Percentiles rank a stretch among this genome's conserved stretches.
phyloP scores from a whole-genome alignment of 2,113 vertebrate genomes.

The Limnothrissa miodon region DNA sequence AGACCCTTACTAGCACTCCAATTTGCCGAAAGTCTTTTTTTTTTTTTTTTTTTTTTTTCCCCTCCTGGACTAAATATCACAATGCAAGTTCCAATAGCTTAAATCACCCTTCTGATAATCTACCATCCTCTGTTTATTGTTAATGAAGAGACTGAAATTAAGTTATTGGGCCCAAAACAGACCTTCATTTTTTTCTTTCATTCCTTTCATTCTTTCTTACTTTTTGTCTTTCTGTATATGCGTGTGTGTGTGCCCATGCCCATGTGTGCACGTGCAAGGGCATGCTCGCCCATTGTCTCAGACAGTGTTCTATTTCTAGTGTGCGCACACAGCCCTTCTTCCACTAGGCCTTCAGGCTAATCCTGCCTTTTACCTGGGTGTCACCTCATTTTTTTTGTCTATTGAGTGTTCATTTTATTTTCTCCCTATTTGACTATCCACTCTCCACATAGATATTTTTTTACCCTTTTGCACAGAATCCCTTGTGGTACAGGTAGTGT shows the following conservation, averaged over 20 bases:
- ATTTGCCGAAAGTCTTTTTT: too few species aligned
- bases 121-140: background rate
- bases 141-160: background rate
- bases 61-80: too few species aligned
- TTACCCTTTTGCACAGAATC: slow-evolving; percentile 27
- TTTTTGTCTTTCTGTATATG: background rate
- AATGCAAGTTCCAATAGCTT: too few species aligned
- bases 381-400: background rate
- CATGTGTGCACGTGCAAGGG: too few species aligned
- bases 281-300: background rate
- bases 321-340: background rate
- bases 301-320: slow-evolving; percentile 8
- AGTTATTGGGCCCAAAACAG: background rate
- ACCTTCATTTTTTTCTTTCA: background rate
- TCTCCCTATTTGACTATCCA: background rate
- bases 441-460: background rate
- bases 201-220: background rate
- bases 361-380: slow-evolving; percentile 31
- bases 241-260: background rate
- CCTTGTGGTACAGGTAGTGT: slow-evolving; percentile 30
- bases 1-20: background rate
- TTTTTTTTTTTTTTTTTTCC: too few species aligned
- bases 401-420: background rate
- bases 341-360: slow-evolving; percentile 7
- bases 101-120: background rate